Evolutionary conservation across 2,113 vertebrate species (phyloP), one percentile per base, ranked within the genome.

Genomic region (Geococcyx californianus): DNA sequence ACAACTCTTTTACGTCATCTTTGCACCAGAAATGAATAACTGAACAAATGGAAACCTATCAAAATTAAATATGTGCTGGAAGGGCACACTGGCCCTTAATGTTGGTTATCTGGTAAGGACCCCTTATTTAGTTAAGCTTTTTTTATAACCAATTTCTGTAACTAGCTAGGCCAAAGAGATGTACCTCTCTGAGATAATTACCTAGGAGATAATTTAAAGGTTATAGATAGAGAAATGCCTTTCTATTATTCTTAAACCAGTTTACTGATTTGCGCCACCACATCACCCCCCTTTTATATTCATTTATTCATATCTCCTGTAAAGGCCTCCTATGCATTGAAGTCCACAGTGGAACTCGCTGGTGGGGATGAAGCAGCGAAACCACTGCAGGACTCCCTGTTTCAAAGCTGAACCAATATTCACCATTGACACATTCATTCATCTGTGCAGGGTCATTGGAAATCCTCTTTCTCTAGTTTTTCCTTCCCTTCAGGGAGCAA

Each of bases 381-480:
- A 92, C 98, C 98, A 98, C 98, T 95, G 98, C 97, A 98, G 98
- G 98, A 98, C 97, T 98, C 97, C 96, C 96, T 89, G 7, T 98
- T 98, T 98, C 98, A 98, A 98, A 98, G 98, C 97, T 97, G 97
- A 98, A 97, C 98, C 98, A 98, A 98, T 98, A 98, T 98, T 98
- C 98, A 97, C 97, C 98, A 98, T 98, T 98, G 98, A 98, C 98
- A 98, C 97, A 95, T 96, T 97, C 98, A 98, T 98, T 98, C 97
- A 98, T 98, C 98, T 98, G 98, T 97, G 97, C 98, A 97, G 98
- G 98, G 98, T 98, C 98, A 97, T 94, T 98, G 98, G 98, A 98
- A 98, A 98, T 98, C 98, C 97, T 98, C 98, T 97, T 98, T 98
- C 97, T 97, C 97, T 98, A 96, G 97, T 97, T 98, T 98, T 98